Base-by-base conservation (phyloP, 2,797 vertebrate genomes). In the Ispidina lecontei region DNA sequence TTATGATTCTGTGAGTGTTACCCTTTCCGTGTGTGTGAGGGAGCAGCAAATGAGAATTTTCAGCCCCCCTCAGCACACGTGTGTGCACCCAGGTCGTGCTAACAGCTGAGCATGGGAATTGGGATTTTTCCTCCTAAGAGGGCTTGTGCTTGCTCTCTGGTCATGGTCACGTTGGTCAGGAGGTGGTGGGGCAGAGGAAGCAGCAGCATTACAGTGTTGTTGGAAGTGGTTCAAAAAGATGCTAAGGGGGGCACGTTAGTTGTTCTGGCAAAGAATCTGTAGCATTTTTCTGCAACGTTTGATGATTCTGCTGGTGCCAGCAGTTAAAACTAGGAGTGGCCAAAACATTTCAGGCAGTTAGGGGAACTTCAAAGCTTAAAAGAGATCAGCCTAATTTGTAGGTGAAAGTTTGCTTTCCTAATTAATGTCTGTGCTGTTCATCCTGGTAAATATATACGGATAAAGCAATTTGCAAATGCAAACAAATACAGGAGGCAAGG, bases 381-480 rank as follows among this genome's bases (percentile, higher is more conserved):
- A 51, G 73, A 55, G 76, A 60, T 58, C 44, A 41, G 35, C 63
- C 56, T 82, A 6, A 54, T 87, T 76, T 41, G 58, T 70, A 93
- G 87, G 64, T 71, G 15, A 80, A 84, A 76, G 74, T 64, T 79
- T 74, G 54, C 56, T 67, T 90, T 74, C 15, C 1, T 62, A 71
- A 79, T 91, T 87, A 55, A 52, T 9, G 47, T 41, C 63, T 4
- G 1, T 29, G 17, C n/a, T 75, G 39, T 86, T 87, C 75, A 43
- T 79, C 90, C 82, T 76, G 21, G 46, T 68, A 71, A 54, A 70
- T 51, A 39, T 18, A 35, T 23, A 29, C 14, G 68, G 82, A 56
- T 81, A 69, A 92, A 94, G 62, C 59, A 11, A 86, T 92, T 92
- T 70, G 52, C 76, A 90, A 75, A 81, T 60, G 91, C 90, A 88